Base-by-base conservation (phyloP, 1,140 invertebrate species). In the Drosophila murphyi region DNA sequence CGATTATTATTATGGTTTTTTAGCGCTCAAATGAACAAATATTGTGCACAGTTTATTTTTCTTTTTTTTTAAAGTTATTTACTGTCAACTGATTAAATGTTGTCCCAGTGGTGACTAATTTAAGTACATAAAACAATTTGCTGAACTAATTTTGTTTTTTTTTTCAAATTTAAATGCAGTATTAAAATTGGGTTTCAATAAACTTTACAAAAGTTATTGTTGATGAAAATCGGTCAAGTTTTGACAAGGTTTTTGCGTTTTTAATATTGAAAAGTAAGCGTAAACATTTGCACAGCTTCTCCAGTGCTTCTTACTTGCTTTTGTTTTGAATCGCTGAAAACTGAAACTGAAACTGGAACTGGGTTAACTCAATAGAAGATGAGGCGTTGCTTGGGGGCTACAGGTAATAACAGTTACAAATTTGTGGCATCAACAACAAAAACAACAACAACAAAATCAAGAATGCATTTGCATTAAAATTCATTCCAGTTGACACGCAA, bases 401-500 rank as follows among this genome's bases (percentile, higher is more conserved):
- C 29, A 35, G 32, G 10, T 48, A 34, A 41, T 32, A 54, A 51
- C 3, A 55, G 35, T 56, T 57, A 45, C 37, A 45, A 59, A 59
- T 31, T 39, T 32, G 28, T 34, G 37, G 12, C 29, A 67, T 57
- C 10, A 57, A 50, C 12, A 48, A 41, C 6, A 29, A 12, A n/a
- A 10, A 8, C 34, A 34, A 28, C 20, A 48, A 43, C 39, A 5
- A 51, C 0, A 72, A 52, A 56, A 29, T 56, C 39, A 20, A 29
- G 61, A 73, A 55, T 72, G 64, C 56, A 73, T 73, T 73, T 60
- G 37, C 48, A 57, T 72, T 52, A 31, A 50, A 65, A 59, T 60
- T 41, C 28, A 60, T 64, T 65, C 10, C 39, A 43, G 51, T 51
- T 65, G 69, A 57, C 64, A 73, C 64, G 71, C 71, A 69, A 72